A percentile compares a stretch with the other conserved stretches of the same genome.
Evolutionary conservation across 64 coral and sea anemone species (phyloP).

Genomic region (Montipora foliosa): DNA sequence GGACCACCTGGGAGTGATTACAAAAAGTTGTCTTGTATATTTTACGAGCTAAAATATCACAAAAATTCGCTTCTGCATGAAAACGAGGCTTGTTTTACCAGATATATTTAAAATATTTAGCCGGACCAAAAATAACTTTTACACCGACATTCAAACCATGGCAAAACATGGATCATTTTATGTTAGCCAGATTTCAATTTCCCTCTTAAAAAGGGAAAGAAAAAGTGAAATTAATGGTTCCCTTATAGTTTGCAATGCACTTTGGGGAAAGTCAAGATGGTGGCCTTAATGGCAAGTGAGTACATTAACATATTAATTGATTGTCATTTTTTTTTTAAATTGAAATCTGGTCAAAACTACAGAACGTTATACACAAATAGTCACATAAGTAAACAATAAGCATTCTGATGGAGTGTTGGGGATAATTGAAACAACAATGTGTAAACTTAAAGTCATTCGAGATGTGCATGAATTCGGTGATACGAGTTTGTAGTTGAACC

Average conservation of each 20-base stretch:
- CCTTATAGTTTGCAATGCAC: background rate
- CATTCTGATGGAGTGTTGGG: background rate
- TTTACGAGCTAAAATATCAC: background rate
- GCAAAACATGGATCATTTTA: background rate
- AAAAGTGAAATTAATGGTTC: background rate
- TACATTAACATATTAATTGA: background rate
- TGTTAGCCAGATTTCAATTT: no score
- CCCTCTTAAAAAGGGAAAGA: background rate
- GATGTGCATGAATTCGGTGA: background rate
- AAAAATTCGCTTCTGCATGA: background rate
- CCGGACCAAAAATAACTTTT: background rate
- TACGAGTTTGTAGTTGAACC: no score
- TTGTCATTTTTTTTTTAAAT: no score
- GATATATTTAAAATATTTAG: no score
- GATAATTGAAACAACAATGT: no score
- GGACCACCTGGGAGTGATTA: no score
- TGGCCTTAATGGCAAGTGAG: background rate
- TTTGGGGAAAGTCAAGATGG: constrained; percentile 31
- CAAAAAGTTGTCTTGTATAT: background rate
- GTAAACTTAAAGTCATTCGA: background rate
- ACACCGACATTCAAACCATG: background rate
- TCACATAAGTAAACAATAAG: background rate
- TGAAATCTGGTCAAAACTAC: no score
- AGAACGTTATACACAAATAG: no score
- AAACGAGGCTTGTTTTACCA: background rate